phyloP scores from a whole-genome alignment of 2,113 vertebrate genomes.

The Jacana jacana region DNA sequence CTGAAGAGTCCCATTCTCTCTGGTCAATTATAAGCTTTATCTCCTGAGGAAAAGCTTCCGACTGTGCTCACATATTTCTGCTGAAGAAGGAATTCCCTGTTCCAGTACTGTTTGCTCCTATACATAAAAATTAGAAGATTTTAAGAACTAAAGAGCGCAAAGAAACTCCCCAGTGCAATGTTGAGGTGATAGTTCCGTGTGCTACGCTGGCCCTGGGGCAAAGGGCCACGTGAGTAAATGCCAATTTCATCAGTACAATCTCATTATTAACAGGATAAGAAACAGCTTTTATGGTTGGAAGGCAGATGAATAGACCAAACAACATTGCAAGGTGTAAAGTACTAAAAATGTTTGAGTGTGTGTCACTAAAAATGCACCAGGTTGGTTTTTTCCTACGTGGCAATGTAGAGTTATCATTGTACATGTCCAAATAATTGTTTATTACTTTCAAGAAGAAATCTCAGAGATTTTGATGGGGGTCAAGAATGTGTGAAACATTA shows the following conservation, averaged over 20 bases:
- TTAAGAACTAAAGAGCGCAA: not conserved
- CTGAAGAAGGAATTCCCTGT: not conserved
- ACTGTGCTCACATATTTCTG: not conserved
- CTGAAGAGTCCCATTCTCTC: not conserved
- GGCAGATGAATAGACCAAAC: not conserved
- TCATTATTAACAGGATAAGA: conserved; percentile 11
- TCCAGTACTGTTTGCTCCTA: not conserved
- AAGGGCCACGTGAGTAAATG: not conserved
- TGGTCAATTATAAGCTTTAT: not conserved
- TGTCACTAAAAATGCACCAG: not conserved
- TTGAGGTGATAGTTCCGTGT: not conserved
- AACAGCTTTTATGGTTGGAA: not conserved
- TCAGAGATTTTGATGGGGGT: not conserved
- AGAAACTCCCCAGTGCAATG: not conserved
- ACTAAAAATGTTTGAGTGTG: not conserved
- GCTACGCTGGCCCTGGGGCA: not conserved
- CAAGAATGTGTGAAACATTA: not conserved
- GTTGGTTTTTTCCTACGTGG: not conserved
- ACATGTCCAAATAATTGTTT: not conserved
- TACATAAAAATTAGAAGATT: not conserved
- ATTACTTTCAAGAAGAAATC: not conserved
- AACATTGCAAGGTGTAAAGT: not conserved
- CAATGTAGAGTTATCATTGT: not conserved
- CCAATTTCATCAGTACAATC: not conserved
- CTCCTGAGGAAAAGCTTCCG: not conserved